Base-by-base conservation (phyloP, 2,113 vertebrate species). In the Poecile atricapillus region DNA sequence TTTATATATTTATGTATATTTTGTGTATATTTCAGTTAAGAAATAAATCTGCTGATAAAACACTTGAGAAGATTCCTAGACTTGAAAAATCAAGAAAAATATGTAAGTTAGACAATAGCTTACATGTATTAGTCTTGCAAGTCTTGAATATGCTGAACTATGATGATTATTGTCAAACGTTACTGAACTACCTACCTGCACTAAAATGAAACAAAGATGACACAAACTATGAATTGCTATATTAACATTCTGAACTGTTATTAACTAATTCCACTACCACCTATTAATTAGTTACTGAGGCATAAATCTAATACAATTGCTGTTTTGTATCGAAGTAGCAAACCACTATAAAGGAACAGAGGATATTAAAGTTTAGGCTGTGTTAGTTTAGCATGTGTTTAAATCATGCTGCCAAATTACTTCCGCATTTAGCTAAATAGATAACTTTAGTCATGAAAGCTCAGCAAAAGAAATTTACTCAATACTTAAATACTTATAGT, bases 331-430 rank as follows among this genome's bases (percentile, higher is more conserved):
- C 86, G 83, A 95, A 92, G 86, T 94, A 97, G 78, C 79, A 94
- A 97, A 81, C 80, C 62, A 49, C 95, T 96, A 83, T 81, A 97
- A 96, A 97, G 84, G 70, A 94, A 92, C 81, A 96, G 91, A 97
- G 89, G 77, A 93, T 94, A 95, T 96, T 55, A 85, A 97, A 94
- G 37, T 92, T 96, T 96, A 89, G 97, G 87, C 91, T 95, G 27
- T 89, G 77, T 94, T 91, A 94, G 89, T 78, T 97, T 94, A 96
- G 91, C 70, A 93, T 84, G 47, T 70, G 65, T 94, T 96, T 91
- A 64, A 83, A 69, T 87, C 22, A 33, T 85, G 91, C 93, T 96
- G 87, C 92, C 78, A 69, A 92, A 92, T 95, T 95, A 93, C 82
- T 76, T 83, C 46, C 0, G 2, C 2, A 1, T 90, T 89, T 89